Evolutionary conservation across 2,113 vertebrate species (phyloP).

Genomic region (Tympanuchus pallidicinctus): DNA sequence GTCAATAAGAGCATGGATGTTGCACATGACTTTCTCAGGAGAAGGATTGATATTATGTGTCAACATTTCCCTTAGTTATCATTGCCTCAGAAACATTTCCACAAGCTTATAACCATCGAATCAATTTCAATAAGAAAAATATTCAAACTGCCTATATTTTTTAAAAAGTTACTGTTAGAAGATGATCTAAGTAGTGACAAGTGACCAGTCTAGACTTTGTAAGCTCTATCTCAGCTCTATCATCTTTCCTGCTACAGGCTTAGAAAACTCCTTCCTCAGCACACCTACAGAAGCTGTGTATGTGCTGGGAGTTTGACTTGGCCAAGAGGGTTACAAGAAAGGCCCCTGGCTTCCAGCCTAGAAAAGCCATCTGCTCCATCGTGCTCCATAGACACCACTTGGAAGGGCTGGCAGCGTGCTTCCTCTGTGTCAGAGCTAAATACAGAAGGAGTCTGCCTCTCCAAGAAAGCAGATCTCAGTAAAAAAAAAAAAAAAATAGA

Average conservation of each 20-base stretch:
- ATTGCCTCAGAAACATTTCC: not conserved
- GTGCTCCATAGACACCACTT: not conserved
- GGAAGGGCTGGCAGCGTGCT: not conserved
- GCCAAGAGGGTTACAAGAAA: not conserved
- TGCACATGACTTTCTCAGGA: not conserved
- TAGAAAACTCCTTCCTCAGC: not conserved
- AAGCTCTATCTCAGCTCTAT: not conserved
- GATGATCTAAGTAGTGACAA: not conserved
- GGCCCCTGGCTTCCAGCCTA: not conserved
- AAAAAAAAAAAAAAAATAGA: not conserved
- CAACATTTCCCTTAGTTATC: not conserved
- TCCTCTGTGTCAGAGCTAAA: not conserved
- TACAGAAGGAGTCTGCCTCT: not conserved
- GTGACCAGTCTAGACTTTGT: rapidly evolving
- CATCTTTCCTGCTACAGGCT: not conserved
- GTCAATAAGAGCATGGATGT: slow-evolving; percentile 33
- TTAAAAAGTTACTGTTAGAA: not conserved
- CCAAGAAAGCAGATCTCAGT: not conserved
- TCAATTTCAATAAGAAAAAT: not conserved
- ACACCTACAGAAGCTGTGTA: not conserved
- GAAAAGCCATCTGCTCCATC: not conserved
- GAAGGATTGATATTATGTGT: not conserved
- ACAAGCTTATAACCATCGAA: not conserved
- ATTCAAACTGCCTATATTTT: not conserved
- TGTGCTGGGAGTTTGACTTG: not conserved